Evolutionary conservation across 2,888 invertebrate species (phyloP), one percentile per base, ranked within the genome.

Genomic region (Aleiodes alternator): DNA sequence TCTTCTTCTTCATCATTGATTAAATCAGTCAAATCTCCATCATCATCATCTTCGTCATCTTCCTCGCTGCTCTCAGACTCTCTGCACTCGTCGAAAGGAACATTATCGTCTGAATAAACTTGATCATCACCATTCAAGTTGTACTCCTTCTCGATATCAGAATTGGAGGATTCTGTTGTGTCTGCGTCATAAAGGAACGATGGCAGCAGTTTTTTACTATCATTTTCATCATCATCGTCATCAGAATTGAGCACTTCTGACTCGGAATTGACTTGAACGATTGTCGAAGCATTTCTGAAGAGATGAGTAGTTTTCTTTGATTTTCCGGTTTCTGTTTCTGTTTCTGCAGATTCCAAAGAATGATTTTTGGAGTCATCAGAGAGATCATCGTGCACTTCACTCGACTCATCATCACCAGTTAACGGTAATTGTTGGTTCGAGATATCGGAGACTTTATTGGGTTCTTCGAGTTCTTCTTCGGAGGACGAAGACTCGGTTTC

Each of bases 51-150:
- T 0, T 84, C 82, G 12, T 87, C 86, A 38, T 82, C 73, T 11
- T 85, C 87, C 34, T 85, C 80, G 4, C 82, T 72, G 4, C 82
- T 72, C 75, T 86, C 86, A 0, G 86, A 84, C 4, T 61, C 80
- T 75, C 83, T 79, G 53, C 88, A 88, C 9, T 84, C 85, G 76
- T 88, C 87, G 4, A 80, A 87, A 38, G 81, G 79, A 0, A 86
- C 82, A 70, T 87, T 80, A 56, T 88, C 87, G 72, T 88, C 87
- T 1, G 84, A 82, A 76, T 83, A 84, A 5, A 80, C 73, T 0
- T 51, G 4, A 9, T n/a, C 6, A 12, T 64, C 75, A 4, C 88
- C 88, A 38, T 78, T 73, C 6, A 88, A 78, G 79, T 88, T 88
- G 51, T 86, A 83, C 57, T 87, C 88, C 7, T 51, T 82, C 1